Conservation (phyloP, 2,113 vertebrate species). For the Penelope pileata region DNA sequence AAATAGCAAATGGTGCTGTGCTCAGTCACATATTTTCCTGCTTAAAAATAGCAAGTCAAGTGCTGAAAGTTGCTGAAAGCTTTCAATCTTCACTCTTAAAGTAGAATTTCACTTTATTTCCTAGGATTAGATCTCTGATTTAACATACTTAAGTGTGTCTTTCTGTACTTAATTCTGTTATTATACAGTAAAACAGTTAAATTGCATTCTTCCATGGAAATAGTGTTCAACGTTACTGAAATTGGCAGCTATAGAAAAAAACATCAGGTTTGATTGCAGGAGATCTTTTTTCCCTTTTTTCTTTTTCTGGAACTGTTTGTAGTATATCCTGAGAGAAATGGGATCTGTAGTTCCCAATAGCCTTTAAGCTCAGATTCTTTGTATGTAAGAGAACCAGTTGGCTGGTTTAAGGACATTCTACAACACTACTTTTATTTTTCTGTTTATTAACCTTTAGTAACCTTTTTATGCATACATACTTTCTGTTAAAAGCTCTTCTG, state of each 20-base stretch:
- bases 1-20: constrained; percentile 39
- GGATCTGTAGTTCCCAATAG: background rate
- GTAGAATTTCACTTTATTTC: background rate
- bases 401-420: background rate
- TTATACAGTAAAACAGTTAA: background rate
- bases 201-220: background rate
- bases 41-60: constrained; percentile 53
- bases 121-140: background rate
- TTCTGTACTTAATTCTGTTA: background rate
- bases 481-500: background rate
- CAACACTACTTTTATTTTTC: background rate
- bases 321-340: background rate
- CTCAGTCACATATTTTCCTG: background rate
- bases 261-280: background rate
- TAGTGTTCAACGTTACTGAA: background rate
- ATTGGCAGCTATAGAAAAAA: background rate
- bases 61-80: background rate
- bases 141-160: background rate
- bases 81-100: background rate
- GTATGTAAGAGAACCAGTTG: background rate
- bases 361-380: background rate
- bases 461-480: background rate
- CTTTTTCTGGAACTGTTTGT: background rate
- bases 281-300: background rate
- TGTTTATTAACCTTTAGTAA: background rate